Evolutionary conservation across 2,113 vertebrate genomes (phyloP).

Genomic region (Pogona vitticeps): DNA sequence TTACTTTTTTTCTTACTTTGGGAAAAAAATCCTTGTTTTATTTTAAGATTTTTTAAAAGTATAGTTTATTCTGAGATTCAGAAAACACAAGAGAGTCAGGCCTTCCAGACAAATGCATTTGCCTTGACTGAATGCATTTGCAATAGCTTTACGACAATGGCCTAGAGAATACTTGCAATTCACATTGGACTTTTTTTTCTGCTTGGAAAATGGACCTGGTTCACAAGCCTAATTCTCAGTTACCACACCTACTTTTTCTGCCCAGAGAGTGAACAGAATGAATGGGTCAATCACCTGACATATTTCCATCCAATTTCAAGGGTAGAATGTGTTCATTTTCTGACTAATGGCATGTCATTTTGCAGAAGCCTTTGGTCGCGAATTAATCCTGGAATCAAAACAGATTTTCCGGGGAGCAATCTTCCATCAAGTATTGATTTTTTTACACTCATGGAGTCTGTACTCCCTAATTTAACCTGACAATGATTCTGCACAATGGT

Average conservation of each 20-base stretch:
- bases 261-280: conserved; percentile 89
- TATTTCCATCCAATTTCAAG: conserved; percentile 99
- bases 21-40: conserved; percentile 79
- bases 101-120: conserved; percentile 89
- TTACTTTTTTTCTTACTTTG: conserved; percentile 41
- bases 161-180: conserved; percentile 90
- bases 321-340: conserved; percentile 99
- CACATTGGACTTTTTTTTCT: conserved; percentile 78
- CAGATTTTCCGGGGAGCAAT: conserved; percentile 99
- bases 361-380: conserved; percentile 94
- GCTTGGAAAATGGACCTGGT: conserved; percentile 86
- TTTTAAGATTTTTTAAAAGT: conserved; percentile 87
- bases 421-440: conserved; percentile 99
- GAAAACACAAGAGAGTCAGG: conserved; percentile 89
- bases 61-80: conserved; percentile 85
- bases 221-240: conserved; percentile 80
- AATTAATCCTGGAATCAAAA: conserved; percentile 99
- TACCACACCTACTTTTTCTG: conserved; percentile 86
- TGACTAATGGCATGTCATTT: conserved; percentile 99
- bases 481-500: conserved; percentile 98
- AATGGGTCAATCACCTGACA: conserved; percentile 97
- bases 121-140: conserved; percentile 90
- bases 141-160: conserved; percentile 89
- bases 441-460: conserved; percentile 99
- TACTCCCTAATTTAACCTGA: conserved; percentile 99